Evolutionary conservation across 2,888 invertebrate genomes (phyloP).

Genomic region (Apomyelois bistriatella): DNA sequence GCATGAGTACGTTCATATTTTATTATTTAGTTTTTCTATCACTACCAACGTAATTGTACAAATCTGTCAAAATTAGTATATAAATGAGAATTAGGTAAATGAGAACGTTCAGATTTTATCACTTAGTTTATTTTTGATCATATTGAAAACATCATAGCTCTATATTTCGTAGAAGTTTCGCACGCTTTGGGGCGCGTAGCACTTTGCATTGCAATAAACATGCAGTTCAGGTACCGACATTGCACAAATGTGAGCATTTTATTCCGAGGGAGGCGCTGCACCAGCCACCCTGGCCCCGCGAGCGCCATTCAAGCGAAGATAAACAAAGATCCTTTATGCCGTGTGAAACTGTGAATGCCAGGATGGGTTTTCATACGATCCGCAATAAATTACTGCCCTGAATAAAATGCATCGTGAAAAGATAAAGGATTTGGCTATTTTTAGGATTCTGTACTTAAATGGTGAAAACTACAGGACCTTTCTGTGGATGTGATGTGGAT

Average conservation of each 20-base stretch:
- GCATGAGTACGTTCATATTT: no score
- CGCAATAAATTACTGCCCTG: slow-evolving; percentile 11
- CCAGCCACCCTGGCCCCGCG: slow-evolving; percentile 29
- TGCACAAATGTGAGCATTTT: slow-evolving; percentile 41
- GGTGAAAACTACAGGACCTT: no score
- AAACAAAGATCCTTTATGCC: slow-evolving; percentile 37
- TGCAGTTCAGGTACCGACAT: slow-evolving; percentile 29
- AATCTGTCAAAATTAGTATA: no score
- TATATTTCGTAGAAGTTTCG: not conserved
- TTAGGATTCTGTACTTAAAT: not conserved
- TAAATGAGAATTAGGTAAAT: no score
- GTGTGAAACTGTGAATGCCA: slow-evolving; percentile 33
- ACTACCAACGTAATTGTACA: no score
- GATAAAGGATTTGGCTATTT: not conserved
- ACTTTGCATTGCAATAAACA: slow-evolving; percentile 23
- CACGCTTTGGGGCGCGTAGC: not conserved
- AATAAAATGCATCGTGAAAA: not conserved
- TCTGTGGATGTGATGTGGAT: no score
- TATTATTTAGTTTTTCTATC: no score
- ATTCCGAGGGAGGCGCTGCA: slow-evolving; percentile 26
- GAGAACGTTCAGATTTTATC: no score
- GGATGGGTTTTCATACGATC: slow-evolving; percentile 5
- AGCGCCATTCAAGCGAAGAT: slow-evolving; percentile 39
- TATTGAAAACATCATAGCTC: no score
- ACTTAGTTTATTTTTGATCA: no score